Evolutionary conservation across 35 echinoderm and acorn worm species (phyloP), one percentile per base, ranked within the genome.

Genomic region (Apostichopus japonicus): DNA sequence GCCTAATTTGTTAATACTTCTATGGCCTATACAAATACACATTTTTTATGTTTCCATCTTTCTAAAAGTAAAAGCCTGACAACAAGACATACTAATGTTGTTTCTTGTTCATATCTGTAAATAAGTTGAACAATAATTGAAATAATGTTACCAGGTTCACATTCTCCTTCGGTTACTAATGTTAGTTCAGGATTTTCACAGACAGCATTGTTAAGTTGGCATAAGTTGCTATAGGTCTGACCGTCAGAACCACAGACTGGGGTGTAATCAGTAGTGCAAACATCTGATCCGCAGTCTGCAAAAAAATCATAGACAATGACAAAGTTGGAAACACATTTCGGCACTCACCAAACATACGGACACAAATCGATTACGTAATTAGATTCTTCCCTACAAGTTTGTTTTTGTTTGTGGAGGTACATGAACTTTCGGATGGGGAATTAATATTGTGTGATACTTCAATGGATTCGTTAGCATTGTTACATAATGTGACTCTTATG

Each of bases 191-290:
- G 22, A 13, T 22, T 24, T 22, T 79, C 77, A 79, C 77, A 79
- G 5, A 24, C 9, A 6, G 77, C 77, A 79, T 79, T 79, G 19
- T 23, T 79, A 24, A 79, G 8, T 11, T 21, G 77, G 24, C 77
- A 79, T 23, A 79, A 79, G 22, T 79, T 79, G 44, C 77, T 79
- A 23, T 79, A 79, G 5, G 77, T 79, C n/a, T 79, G 77, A 10
- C 77, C 77, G 22, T 79, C 77, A 79, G 77, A 79, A 6, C 77
- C 77, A 79, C 77, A 79, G 15, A 79, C 9, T 79, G 77, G 77
- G 19, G 23, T 79, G 9, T 79, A 79, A 79, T 79, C 77, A 5
- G 8, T 8, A 27, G 75, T 23, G 19, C 75, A 77, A 17, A 77
- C 8, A 77, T 77, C 75, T 19, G 75, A 77, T 44, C 33, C 33